Conservation (phyloP, 1,140 invertebrate genomes). For the Caligus rogercresseyi region DNA sequence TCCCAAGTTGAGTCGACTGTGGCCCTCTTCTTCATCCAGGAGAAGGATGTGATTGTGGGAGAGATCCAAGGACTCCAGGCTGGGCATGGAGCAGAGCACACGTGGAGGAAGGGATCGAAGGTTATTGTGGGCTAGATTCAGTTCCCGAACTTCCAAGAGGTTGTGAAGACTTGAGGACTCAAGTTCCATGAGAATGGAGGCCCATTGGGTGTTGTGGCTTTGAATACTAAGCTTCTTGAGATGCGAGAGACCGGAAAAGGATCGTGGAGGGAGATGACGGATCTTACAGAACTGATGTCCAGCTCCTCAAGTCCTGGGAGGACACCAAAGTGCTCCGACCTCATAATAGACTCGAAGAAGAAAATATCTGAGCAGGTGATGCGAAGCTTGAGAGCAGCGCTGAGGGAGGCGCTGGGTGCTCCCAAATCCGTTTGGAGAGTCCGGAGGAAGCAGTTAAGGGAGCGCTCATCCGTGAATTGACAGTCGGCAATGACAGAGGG, state of each 20-base stretch:
- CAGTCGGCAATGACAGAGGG: neutral
- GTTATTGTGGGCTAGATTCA: constrained; percentile 72
- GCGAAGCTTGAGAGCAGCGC: constrained; percentile 32
- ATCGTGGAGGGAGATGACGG: constrained; percentile 47
- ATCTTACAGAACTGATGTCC: constrained; percentile 58
- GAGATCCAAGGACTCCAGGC: constrained; percentile 37
- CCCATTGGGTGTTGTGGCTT: constrained; percentile 41
- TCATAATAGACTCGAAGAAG: constrained; percentile 54
- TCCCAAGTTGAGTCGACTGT: constrained; percentile 41
- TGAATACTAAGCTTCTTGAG: constrained; percentile 51
- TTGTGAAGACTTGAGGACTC: constrained; percentile 12
- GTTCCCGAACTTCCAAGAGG: constrained; percentile 24
- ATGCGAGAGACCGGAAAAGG: constrained; percentile 51
- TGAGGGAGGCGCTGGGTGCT: neutral
- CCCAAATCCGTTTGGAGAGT: neutral
- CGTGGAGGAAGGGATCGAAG: constrained; percentile 68
- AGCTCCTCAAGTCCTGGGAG: constrained; percentile 51
- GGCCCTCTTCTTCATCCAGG: constrained; percentile 39
- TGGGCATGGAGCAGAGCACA: constrained; percentile 55
- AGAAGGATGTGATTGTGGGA: constrained; percentile 43
- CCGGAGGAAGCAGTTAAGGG: neutral
- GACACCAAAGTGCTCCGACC: constrained; percentile 25
- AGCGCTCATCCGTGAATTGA: neutral
- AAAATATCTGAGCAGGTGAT: constrained; percentile 57
- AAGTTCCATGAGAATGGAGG: constrained; percentile 22